Conservation (phyloP, 1,140 invertebrate genomes). For the Lineus longissimus region DNA sequence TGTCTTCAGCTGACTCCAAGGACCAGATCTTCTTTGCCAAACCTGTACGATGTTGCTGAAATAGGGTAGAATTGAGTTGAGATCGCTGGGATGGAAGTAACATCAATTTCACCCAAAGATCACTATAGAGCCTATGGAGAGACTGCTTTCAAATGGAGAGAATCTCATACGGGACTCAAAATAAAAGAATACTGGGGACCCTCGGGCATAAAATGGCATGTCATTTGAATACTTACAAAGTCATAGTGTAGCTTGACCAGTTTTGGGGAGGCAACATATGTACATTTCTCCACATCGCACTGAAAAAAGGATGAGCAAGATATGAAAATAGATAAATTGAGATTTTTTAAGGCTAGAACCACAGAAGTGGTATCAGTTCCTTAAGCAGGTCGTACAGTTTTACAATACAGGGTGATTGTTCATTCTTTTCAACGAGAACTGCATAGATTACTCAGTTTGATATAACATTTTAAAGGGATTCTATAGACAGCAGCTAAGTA, state of each 20-base stretch:
- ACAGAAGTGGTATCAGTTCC: no score
- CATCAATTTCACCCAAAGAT: neutral
- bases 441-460: no score
- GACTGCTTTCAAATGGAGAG: neutral
- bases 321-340: constrained; percentile 5
- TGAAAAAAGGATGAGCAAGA: constrained; percentile 29
- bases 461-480: no score
- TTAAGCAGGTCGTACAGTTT: no score
- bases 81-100: no score
- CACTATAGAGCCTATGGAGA: neutral
- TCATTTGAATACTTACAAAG: constrained; percentile 54
- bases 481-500: no score
- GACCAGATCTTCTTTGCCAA: constrained; percentile 72
- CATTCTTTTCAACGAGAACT: no score
- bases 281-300: constrained; percentile 77
- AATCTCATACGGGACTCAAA: no score
- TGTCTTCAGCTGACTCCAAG: constrained; percentile 71
- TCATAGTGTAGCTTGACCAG: constrained; percentile 73
- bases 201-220: no score
- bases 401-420: no score
- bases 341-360: no score
- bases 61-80: constrained; percentile 11
- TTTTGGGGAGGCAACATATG: constrained; percentile 72
- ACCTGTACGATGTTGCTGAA: constrained; percentile 70
- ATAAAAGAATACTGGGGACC: no score